Evolutionary conservation across 1,140 invertebrate genomes (phyloP), one percentile per base, ranked within the genome.

Genomic region (Temnothorax nylanderi): DNA sequence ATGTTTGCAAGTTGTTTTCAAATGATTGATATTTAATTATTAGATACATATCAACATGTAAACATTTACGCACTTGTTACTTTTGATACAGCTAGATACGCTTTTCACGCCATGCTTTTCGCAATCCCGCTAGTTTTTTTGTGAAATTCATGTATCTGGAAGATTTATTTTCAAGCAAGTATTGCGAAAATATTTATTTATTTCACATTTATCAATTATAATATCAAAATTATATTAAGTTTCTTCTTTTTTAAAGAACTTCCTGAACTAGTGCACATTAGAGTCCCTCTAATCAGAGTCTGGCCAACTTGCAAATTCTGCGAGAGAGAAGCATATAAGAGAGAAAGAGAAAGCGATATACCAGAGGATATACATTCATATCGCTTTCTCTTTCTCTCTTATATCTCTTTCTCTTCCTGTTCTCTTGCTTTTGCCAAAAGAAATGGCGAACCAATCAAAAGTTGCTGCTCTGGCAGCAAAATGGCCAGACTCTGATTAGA

Each of bases 161-260:
- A 18, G 8, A 56, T 71, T 44, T 44, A 26, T 21, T 56, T 26
- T 58, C 18, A 44, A 34, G 11, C 49, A 72, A 21, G 0, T 32
- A 44, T 81, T 44, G 51, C 49, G 6, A 72, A 72, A 37, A 72
- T 72, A 82, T 56, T 56, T 72, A 58, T 71, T 69, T 65, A 37
- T n/a, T n/a, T 2, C 34, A 56, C 32, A 11, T 51, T 71, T 49
- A 54, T 11, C 5, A 11, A 26, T 34, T 11, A n/a, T 26, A 54
- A 44, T 18, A 69, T 5, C 34, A 16, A 81, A 69, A 21, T 69
- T 51, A 54, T 47, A 54, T 54, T 41, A 67, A 67, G 41, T 26
- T 3, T 56, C 32, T 54, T 26, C 26, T 26, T 26, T 26, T 26
- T 26, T 26, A 26, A 26, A 26, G 26, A 26, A 26, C 26, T 26